These are phyloP conservation scores for Scomber scombrus DNA, from an alignment of 2,113 vertebrate genomes.

Conservation along the genomic window DNA sequence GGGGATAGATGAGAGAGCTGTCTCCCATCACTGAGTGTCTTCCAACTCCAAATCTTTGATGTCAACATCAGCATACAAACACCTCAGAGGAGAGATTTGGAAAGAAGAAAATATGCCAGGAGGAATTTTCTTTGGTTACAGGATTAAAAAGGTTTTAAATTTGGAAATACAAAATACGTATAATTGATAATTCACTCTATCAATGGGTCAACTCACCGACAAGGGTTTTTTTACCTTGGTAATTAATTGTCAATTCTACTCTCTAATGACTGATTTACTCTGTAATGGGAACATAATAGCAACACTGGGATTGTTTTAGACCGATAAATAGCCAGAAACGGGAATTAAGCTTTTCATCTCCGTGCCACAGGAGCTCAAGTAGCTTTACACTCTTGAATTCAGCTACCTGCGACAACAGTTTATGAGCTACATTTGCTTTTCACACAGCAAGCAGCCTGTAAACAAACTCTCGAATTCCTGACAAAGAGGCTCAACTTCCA, in stretches of 20 bases:
- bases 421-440: not conserved
- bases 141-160: not conserved
- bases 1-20: constrained; percentile 38
- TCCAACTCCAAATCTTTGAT: constrained; percentile 33
- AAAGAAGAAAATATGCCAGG: not conserved
- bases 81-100: not conserved
- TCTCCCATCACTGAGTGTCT: not conserved
- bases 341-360: not conserved
- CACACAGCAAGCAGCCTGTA: too few relatives aligned
- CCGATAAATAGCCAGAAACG: not conserved
- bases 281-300: constrained; percentile 11
- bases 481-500: not conserved
- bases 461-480: constrained; percentile 10
- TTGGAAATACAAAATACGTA: not conserved
- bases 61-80: not conserved
- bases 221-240: not conserved
- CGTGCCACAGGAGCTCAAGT: not conserved
- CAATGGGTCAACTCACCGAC: too few relatives aligned
- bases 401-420: not conserved
- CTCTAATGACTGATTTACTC: not conserved
- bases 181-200: not conserved
- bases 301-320: not conserved
- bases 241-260: not conserved
- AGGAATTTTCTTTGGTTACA: constrained; percentile 12
- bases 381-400: not conserved